These are phyloP conservation scores for Mormyrops boulengeri DNA, from an alignment of 2,797 vertebrate genomes.

Conservation along the genomic window DNA sequence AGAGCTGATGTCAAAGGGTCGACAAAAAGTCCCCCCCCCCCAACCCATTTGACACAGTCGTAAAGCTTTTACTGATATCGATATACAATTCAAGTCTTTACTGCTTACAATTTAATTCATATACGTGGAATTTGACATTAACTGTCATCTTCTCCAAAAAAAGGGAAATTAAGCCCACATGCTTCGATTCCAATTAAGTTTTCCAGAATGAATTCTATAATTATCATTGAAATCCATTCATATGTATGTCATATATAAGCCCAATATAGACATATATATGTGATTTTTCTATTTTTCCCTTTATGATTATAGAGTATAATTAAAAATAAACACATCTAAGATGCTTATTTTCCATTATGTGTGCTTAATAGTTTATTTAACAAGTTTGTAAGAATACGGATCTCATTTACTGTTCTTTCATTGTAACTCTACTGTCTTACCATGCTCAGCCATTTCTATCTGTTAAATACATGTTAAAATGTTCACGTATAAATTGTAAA, in stretches of 20 bases:
- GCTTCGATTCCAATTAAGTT: not conserved
- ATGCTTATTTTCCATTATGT: conserved; percentile 22
- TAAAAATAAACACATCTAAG: conserved; percentile 28
- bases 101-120: conserved; percentile 4
- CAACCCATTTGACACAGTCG: not conserved
- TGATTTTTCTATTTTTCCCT: conserved; percentile 19
- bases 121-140: not conserved
- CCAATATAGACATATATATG: conserved; percentile 11
- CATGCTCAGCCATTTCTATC: conserved; percentile 6
- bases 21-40: not conserved
- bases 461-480: conserved; percentile 18
- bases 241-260: conserved; percentile 8
- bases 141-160: not conserved
- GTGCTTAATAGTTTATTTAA: conserved; percentile 21
- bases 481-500: conserved; percentile 18
- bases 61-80: not conserved
- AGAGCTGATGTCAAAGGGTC: not conserved
- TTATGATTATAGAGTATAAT: conserved; percentile 23
- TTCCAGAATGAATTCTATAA: conserved; percentile 17
- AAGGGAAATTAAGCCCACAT: not conserved
- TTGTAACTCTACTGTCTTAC: conserved; percentile 16
- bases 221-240: conserved; percentile 19
- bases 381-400: conserved; percentile 12
- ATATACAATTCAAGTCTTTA: conserved; percentile 1
- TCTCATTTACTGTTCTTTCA: conserved; percentile 9